Conservation (phyloP, 2,888 invertebrate genomes). For the Hofmannophila pseudospretella region DNA sequence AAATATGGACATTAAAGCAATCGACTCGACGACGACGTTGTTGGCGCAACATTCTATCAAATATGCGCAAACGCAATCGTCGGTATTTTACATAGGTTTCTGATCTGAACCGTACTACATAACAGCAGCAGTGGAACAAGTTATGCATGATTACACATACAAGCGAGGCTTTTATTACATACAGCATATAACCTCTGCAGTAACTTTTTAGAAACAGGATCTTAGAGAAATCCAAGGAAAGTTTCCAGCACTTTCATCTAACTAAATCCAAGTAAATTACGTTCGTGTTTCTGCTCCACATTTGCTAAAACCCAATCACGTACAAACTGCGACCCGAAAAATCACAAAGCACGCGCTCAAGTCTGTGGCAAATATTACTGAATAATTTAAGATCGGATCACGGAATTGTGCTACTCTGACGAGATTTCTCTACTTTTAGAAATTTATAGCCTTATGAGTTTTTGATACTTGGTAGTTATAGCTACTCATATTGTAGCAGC, state of each 20-base stretch:
- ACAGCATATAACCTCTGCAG: conserved; percentile 34
- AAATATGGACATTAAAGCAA: conserved; percentile 32
- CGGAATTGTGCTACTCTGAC: conserved; percentile 36
- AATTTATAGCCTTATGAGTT: conserved; percentile 16
- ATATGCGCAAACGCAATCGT: conserved; percentile 33
- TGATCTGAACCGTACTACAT: conserved; percentile 21
- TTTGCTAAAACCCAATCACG: conserved; percentile 50
- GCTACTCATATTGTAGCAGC: too few species aligned
- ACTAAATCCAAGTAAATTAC: conserved; percentile 37
- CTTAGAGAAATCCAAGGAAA: conserved; percentile 26
- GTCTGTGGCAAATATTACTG: conserved; percentile 35
- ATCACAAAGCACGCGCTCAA: conserved; percentile 24
- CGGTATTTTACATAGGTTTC: conserved; percentile 32
- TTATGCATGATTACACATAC: conserved; percentile 25
- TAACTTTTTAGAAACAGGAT: background rate
- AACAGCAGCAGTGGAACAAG: conserved; percentile 31
- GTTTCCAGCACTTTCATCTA: conserved; percentile 38
- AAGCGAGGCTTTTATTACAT: conserved; percentile 40
- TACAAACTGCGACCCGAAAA: conserved; percentile 44
- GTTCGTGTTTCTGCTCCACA: conserved; percentile 30
- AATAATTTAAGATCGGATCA: conserved; percentile 34
- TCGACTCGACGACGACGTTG: conserved; percentile 21
- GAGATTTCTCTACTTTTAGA: conserved; percentile 44
- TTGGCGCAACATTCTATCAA: conserved; percentile 30
- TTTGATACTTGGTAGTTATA: too few species aligned